phyloP scores from a whole-genome alignment of 2,888 invertebrate genomes.

The Andrena flavipes region DNA sequence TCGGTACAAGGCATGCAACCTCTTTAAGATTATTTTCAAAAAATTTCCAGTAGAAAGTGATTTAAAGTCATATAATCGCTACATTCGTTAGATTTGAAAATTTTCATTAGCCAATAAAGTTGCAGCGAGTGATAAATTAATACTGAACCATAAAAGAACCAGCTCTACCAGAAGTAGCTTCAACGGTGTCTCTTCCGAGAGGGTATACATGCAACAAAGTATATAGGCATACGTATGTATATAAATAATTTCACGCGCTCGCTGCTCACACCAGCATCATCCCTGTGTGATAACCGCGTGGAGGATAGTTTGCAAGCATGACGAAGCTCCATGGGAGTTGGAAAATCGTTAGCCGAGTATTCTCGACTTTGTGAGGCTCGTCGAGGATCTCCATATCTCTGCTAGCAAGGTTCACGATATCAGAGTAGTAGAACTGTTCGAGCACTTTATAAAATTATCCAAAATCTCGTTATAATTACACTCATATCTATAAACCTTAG shows the following conservation, averaged over 20 bases:
- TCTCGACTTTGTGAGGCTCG: constrained; percentile 68
- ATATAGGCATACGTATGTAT: background rate
- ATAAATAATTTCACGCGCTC: constrained; percentile 7
- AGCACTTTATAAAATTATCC: too few relatives aligned
- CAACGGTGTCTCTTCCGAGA: too few relatives aligned
- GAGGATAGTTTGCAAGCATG: constrained; percentile 80
- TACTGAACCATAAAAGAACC: background rate
- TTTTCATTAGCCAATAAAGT: background rate
- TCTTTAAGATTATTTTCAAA: too few relatives aligned
- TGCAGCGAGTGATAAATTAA: background rate
- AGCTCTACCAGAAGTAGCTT: background rate
- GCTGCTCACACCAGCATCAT: constrained; percentile 41
- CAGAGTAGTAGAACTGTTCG: constrained; percentile 26
- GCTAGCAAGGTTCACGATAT: constrained; percentile 7
- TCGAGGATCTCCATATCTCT: constrained; percentile 11
- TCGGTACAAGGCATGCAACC: too few relatives aligned
- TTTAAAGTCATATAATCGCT: too few relatives aligned
- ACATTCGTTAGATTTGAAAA: background rate
- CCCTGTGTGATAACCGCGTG: constrained; percentile 11
- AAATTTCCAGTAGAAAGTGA: too few relatives aligned
- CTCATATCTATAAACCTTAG: too few relatives aligned
- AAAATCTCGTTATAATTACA: too few relatives aligned
- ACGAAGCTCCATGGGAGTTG: constrained; percentile 77
- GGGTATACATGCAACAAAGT: too few relatives aligned
- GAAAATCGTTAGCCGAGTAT: constrained; percentile 78